A percentile compares a stretch with the other conserved stretches of the same genome.
These are phyloP conservation scores for Diachrysia chrysitis DNA, from an alignment of 2,888 invertebrate genomes.

Conservation along the genomic window DNA sequence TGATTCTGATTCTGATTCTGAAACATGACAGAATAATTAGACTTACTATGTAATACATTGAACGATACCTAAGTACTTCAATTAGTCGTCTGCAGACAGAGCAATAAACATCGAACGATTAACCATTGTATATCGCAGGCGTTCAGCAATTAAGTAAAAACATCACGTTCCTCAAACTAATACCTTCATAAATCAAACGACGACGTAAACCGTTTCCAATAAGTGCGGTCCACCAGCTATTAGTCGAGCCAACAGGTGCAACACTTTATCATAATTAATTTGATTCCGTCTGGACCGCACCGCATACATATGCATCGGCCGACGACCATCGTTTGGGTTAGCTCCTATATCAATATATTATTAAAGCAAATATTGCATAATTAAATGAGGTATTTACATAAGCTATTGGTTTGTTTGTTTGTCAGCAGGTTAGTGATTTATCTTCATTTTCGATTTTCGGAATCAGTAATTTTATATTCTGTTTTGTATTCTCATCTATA, in stretches of 20 bases:
- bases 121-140: background rate
- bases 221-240: conserved; percentile 60
- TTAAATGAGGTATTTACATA: conserved; percentile 18
- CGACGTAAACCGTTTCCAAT: conserved; percentile 52
- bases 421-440: background rate
- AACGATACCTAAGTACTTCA: background rate
- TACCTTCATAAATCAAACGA: conserved; percentile 47
- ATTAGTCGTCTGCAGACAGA: background rate
- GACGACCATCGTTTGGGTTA: conserved; percentile 16
- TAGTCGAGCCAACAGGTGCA: conserved; percentile 66
- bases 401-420: conserved; percentile 8
- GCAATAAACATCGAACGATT: background rate
- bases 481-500: background rate
- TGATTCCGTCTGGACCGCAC: conserved; percentile 59
- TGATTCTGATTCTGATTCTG: no score
- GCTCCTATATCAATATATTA: conserved; percentile 46
- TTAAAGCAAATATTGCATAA: conserved; percentile 48
- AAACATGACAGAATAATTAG: no score
- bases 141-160: conserved; percentile 40
- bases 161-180: conserved; percentile 49
- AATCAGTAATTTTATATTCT: background rate
- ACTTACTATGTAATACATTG: background rate
- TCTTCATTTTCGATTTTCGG: background rate
- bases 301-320: conserved; percentile 58
- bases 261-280: conserved; percentile 68